Conservation (phyloP, 1,140 invertebrate species). For the Cydia pomonella region DNA sequence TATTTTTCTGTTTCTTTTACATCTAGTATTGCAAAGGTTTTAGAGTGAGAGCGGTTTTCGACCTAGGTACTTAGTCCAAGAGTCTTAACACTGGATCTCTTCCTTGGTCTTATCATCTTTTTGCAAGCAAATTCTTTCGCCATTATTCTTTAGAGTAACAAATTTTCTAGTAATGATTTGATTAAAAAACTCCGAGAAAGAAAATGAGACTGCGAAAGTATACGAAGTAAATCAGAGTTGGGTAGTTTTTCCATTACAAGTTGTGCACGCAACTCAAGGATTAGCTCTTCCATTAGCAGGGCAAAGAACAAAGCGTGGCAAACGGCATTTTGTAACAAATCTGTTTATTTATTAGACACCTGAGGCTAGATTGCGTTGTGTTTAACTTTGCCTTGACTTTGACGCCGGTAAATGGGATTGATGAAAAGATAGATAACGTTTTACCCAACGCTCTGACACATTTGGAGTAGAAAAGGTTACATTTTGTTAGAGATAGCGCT, state of each 20-base stretch:
- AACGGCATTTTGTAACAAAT: conserved; percentile 19
- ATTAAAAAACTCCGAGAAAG: conserved; percentile 28
- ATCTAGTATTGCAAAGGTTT: too few species aligned
- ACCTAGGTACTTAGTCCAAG: too few species aligned
- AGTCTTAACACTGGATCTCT: too few species aligned
- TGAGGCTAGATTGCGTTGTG: not conserved
- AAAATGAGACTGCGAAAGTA: conserved; percentile 24
- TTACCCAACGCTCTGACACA: not conserved
- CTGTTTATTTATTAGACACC: conserved; percentile 11
- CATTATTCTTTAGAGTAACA: not conserved
- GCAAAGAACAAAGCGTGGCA: conserved; percentile 14
- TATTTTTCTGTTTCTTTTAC: too few species aligned
- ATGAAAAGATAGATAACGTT: conserved; percentile 15
- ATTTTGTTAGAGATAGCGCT: conserved; percentile 7
- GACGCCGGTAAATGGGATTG: conserved; percentile 8
- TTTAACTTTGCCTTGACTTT: conserved; percentile 18
- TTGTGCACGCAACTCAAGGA: conserved; percentile 14
- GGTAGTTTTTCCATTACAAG: conserved; percentile 30
- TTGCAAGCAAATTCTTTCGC: too few species aligned
- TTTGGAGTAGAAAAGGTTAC: conserved; percentile 1
- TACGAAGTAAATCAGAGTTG: conserved; percentile 31
- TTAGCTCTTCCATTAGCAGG: not conserved
- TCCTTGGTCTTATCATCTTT: too few species aligned
- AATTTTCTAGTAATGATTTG: conserved; percentile 10
- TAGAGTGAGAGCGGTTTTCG: too few species aligned